Evolutionary conservation across 2,888 invertebrate species (phyloP), one percentile per base, ranked within the genome.

Genomic region (Autographa pulchrina): DNA sequence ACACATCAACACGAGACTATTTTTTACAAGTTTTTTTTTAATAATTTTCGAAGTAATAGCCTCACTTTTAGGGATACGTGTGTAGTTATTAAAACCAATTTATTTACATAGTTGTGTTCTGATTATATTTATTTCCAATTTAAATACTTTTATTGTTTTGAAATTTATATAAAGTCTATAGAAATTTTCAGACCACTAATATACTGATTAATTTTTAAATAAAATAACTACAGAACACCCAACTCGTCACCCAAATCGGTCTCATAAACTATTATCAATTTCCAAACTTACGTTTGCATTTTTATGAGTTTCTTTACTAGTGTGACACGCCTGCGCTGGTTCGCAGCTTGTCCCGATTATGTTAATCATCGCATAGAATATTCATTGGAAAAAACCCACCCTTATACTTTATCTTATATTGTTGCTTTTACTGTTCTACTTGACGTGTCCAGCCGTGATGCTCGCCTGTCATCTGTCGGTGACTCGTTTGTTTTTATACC

Each of bases 281-380:
- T 87, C 73, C 76, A 80, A 88, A 84, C 56, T 67, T 82, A 83
- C 87, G 89, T 89, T 89, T 89, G 92, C 88, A 92, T 92, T 89
- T 91, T 90, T 87, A 92, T 91, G 86, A 91, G 91, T 90, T 90
- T 88, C 86, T 88, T 88, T 82, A 78, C 72, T 78, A 78, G 84
- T 82, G 81, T 84, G 86, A 78, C 83, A 84, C 81, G 85, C 77
- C 82, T 69, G 78, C 62, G 62, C 89, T 89, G 91, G 93, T 94
- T 93, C 93, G 87, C 94, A 89, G 91, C 89, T 93, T 93, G 93
- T 90, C 84, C 83, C 88, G 89, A 92, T 92, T 94, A 94, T 94
- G 93, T 77, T 91, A 93, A 94, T 94, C 81, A 74, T 72, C 81
- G 70, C 78, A 92, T 92, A 90, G 86, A 92, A 92, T 92, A 93